These are phyloP conservation scores for Lydus trimaculatus DNA, from an alignment of 2,888 invertebrate species.

Conservation along the genomic window DNA sequence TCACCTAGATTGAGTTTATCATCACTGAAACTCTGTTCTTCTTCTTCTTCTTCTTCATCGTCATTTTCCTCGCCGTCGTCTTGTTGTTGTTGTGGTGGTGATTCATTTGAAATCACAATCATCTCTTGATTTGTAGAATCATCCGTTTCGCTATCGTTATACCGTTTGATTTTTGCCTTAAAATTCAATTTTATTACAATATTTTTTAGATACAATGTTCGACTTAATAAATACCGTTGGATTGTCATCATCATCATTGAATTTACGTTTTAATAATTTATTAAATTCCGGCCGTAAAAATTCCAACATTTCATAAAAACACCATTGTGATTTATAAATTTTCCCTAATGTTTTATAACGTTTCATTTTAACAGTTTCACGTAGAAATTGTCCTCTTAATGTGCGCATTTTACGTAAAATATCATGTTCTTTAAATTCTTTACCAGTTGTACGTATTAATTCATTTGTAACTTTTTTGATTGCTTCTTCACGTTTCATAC, in stretches of 20 bases:
- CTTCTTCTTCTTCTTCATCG: background rate
- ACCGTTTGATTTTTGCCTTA: conserved; percentile 20
- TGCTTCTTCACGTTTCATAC: conserved; percentile 32
- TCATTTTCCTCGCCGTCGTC: conserved; percentile 2
- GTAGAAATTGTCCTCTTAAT: conserved; percentile 40
- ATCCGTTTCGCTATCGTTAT: conserved; percentile 20
- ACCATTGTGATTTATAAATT: conserved; percentile 32
- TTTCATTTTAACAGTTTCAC: conserved; percentile 33
- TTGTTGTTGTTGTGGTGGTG: background rate
- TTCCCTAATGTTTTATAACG: conserved; percentile 21
- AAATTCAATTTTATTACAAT: background rate
- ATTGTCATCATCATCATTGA: conserved; percentile 8
- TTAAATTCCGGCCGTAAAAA: conserved; percentile 35
- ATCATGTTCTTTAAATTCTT: conserved; percentile 36
- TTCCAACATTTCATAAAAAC: conserved; percentile 42
- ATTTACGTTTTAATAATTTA: conserved; percentile 19
- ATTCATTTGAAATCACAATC: conserved; percentile 14
- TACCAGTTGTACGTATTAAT: conserved; percentile 32
- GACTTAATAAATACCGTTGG: background rate
- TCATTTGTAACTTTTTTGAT: conserved; percentile 36
- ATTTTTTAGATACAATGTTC: background rate
- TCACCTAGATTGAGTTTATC: conserved; percentile 6
- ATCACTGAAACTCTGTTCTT: background rate
- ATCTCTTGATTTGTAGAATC: conserved; percentile 31
- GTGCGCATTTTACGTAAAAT: conserved; percentile 37